Evolutionary conservation across 2,888 invertebrate species (phyloP).

Genomic region (Heteromurus nitidus): DNA sequence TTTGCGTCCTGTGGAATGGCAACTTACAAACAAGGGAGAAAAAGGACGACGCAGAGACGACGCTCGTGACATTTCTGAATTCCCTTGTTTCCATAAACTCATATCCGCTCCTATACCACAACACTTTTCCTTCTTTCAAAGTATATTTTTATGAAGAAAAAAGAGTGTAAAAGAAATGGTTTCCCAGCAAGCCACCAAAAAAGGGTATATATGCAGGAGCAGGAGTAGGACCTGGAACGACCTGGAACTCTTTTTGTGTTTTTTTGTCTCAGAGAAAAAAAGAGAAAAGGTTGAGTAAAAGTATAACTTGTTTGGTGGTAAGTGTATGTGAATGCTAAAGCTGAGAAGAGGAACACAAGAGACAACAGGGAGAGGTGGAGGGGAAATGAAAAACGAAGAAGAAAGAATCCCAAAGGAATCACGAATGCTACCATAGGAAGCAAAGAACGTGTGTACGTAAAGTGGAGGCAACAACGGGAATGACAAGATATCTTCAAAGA

Average conservation of each 20-base stretch:
- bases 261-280: background rate
- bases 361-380: slow-evolving; percentile 12
- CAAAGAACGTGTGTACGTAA: slow-evolving; percentile 47
- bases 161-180: slow-evolving; percentile 20
- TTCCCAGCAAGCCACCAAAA: slow-evolving; percentile 37
- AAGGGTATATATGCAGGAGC: slow-evolving; percentile 9
- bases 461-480: slow-evolving; percentile 12
- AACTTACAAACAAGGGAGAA: slow-evolving; percentile 56
- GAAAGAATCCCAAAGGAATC: slow-evolving; percentile 61
- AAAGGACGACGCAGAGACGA: slow-evolving; percentile 48
- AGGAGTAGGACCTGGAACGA: slow-evolving; percentile 51
- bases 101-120: slow-evolving; percentile 15
- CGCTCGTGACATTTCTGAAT: slow-evolving; percentile 66
- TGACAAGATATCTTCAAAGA: slow-evolving; percentile 15
- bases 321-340: slow-evolving; percentile 37
- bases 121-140: no score
- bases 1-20: slow-evolving; percentile 56
- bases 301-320: slow-evolving; percentile 39
- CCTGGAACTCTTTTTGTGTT: slow-evolving; percentile 11
- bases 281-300: slow-evolving; percentile 52
- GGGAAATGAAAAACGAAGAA: slow-evolving; percentile 57
- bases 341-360: slow-evolving; percentile 36
- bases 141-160: slow-evolving; percentile 10
- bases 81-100: slow-evolving; percentile 67
- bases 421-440: background rate